Percentiles rank a stretch among this genome's conserved stretches.
These are phyloP conservation scores for Caerostris darwini DNA, from an alignment of 1,140 invertebrate genomes.

Conservation along the genomic window DNA sequence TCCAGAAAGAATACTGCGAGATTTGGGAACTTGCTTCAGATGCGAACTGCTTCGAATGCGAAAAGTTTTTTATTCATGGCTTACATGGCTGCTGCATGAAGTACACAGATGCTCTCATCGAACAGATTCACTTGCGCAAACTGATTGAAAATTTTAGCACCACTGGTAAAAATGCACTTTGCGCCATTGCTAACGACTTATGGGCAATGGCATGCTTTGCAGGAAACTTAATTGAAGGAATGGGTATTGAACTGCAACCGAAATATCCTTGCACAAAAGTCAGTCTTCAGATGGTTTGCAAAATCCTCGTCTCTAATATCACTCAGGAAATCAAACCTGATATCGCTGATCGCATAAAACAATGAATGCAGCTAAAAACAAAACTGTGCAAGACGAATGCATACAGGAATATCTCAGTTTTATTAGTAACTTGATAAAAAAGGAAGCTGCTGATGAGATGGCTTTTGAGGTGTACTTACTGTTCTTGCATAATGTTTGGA, in stretches of 20 bases:
- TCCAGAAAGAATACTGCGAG: constrained; percentile 11
- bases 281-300: background rate
- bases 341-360: background rate
- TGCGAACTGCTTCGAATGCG: background rate
- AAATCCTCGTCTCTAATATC: constrained; percentile 19
- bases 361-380: background rate
- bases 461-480: constrained; percentile 57
- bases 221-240: background rate
- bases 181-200: constrained; percentile 52
- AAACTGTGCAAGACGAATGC: background rate
- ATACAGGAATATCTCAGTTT: constrained; percentile 13
- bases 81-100: constrained; percentile 49
- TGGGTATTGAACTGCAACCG: background rate
- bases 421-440: background rate
- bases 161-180: constrained; percentile 6
- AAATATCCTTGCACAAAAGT: constrained; percentile 13
- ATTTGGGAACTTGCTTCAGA: constrained; percentile 32
- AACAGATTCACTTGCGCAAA: background rate
- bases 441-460: background rate
- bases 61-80: background rate
- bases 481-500: constrained; percentile 49
- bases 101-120: background rate
- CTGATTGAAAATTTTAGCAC: background rate
- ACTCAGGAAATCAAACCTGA: background rate
- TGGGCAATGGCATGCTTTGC: constrained; percentile 56